Base-by-base conservation (phyloP, 2,888 invertebrate genomes). In the Tineola bisselliella region DNA sequence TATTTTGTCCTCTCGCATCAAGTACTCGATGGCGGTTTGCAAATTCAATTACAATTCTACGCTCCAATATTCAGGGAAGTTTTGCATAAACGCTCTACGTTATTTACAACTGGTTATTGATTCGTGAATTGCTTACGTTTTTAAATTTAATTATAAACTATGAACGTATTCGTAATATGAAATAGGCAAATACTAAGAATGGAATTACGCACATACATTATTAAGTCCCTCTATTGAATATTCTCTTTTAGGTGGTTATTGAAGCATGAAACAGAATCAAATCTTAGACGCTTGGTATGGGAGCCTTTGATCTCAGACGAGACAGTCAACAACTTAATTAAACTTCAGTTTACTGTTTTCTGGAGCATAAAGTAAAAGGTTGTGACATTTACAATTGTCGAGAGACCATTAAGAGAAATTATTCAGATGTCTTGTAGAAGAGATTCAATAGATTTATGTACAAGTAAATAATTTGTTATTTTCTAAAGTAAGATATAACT, bases 1-100 rank as follows among this genome's bases (percentile, higher is more conserved):
- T 74, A 71, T 72, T 71, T 44, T 19, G 48, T 60, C 30, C 67
- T 68, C 68, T 66, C 65, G 63, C 54, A 52, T 52, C 52, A 15
- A 17, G 5, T 52, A 52, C 33, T 33, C 58, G 58, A 58, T 58
- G 58, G 31, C 15, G 33, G 58, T 58, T 58, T 58, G 33, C 58
- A 58, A 58, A 58, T 58, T 58, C 33, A 58, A 58, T 58, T 58
- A 33, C 31, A 31, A 33, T 33, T 58, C 13, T 17, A 19, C 30
- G 15, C 18, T 58, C 11, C 31, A 58, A 33, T 58, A 58, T 58
- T 31, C 19, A 19, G 19, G 56, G 15, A 4, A 61, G 57, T 64
- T 64, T 63, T 61, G 61, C 60, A 31, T 18, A 62, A 64, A 62
- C 61, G 62, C 62, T 62, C 62, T 62, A 57, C 62, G 62, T 62